Evolutionary conservation across 2,797 vertebrate species (phyloP).

Genomic region (Intellagama lesueurii): DNA sequence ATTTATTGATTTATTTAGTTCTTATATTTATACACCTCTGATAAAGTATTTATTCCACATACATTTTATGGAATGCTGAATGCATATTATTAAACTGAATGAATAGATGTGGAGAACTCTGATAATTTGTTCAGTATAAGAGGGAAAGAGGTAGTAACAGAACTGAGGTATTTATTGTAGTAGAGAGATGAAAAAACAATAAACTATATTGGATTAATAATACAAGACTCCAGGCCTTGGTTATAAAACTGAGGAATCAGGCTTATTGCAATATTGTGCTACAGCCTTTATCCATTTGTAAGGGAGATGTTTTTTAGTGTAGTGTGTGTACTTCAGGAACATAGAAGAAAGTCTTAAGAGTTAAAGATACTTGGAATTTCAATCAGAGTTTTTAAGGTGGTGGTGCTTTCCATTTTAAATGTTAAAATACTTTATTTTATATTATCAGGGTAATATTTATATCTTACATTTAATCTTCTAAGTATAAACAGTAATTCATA

Average conservation of each 20-base stretch:
- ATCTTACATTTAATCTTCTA: background rate
- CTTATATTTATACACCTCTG: background rate
- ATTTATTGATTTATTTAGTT: background rate
- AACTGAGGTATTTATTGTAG: background rate
- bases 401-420: background rate
- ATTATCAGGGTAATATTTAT: background rate
- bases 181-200: background rate
- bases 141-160: background rate
- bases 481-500: background rate
- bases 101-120: background rate
- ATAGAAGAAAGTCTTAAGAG: background rate
- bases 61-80: background rate
- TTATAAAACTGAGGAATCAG: slow-evolving; percentile 6
- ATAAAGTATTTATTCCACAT: background rate
- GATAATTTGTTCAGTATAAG: background rate
- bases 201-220: background rate
- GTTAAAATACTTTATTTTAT: background rate
- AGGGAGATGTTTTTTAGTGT: background rate
- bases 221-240: background rate
- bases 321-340: background rate
- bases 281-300: background rate
- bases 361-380: background rate
- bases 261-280: background rate
- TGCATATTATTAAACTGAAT: slow-evolving; percentile 22
- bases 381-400: background rate